Evolutionary conservation across 1,140 invertebrate genomes (phyloP).

Genomic region (Tribolium castaneum): DNA sequence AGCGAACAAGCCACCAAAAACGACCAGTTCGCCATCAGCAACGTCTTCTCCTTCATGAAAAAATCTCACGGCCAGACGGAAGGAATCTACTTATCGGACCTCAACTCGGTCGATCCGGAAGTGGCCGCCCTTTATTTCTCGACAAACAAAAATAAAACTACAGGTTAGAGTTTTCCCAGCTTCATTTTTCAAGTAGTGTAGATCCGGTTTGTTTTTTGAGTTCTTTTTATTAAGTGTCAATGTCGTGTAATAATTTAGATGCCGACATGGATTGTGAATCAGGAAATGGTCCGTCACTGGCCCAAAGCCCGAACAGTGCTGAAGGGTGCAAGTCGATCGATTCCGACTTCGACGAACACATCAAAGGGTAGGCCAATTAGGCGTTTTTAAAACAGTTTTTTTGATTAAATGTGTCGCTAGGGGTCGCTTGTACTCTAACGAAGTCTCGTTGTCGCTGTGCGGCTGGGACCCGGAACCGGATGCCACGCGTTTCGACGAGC

Average conservation of each 20-base stretch:
- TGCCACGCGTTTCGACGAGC: constrained; percentile 79
- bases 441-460: constrained; percentile 82
- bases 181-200: constrained; percentile 1
- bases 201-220: constrained; percentile 25
- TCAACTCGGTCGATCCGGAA: constrained; percentile 92
- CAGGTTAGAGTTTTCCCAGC: constrained; percentile 44
- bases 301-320: constrained; percentile 91
- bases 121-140: constrained; percentile 91
- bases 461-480: constrained; percentile 77
- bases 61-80: constrained; percentile 77
- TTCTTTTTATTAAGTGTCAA: constrained; percentile 58
- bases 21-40: constrained; percentile 82
- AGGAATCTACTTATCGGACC: constrained; percentile 93
- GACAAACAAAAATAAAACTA: constrained; percentile 63
- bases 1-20: constrained; percentile 63
- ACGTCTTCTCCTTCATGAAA: constrained; percentile 94
- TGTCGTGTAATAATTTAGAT: constrained; percentile 60
- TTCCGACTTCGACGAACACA: constrained; percentile 83
- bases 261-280: constrained; percentile 95
- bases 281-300: constrained; percentile 92
- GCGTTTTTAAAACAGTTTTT: no score
- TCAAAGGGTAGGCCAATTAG: constrained; percentile 58
- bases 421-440: constrained; percentile 66
- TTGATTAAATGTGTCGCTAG: background rate
- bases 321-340: constrained; percentile 83